A percentile compares a stretch with the other conserved stretches of the same genome.
phyloP scores from a whole-genome alignment of 2,888 invertebrate species.

The Phengaris arion region DNA sequence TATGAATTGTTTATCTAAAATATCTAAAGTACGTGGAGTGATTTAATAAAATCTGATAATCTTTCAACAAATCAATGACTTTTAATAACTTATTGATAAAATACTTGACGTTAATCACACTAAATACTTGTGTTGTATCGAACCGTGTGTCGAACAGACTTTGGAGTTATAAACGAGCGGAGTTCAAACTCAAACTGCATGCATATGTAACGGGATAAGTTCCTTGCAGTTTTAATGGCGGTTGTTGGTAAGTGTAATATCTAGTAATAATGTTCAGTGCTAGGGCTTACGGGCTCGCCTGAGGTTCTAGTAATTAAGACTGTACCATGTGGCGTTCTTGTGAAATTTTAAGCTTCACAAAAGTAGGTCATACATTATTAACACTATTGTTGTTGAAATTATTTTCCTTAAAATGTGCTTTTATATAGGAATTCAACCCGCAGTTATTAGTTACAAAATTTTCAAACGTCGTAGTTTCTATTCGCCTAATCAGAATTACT shows the following conservation, averaged over 20 bases:
- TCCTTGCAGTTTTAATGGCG: slow-evolving; percentile 65
- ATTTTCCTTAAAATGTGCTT: slow-evolving; percentile 9
- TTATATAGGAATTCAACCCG: slow-evolving; percentile 38
- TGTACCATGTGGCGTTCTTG: slow-evolving; percentile 33
- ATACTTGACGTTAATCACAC: no score
- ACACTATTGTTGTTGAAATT: slow-evolving; percentile 23
- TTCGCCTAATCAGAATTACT: not conserved
- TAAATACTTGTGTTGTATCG: not conserved
- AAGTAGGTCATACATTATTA: slow-evolving; percentile 25
- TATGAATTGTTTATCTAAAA: no score
- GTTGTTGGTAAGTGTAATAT: slow-evolving; percentile 76
- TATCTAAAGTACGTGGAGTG: no score
- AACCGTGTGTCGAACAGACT: slow-evolving; percentile 46
- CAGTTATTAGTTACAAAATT: not conserved
- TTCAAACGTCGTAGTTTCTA: not conserved
- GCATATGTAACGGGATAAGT: slow-evolving; percentile 68
- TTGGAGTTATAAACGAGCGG: slow-evolving; percentile 59
- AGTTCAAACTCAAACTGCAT: slow-evolving; percentile 57
- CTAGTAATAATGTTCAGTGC: slow-evolving; percentile 56
- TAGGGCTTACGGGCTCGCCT: slow-evolving; percentile 41
- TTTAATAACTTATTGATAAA: no score
- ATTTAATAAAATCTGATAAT: no score
- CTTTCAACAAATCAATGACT: no score
- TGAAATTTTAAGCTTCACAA: slow-evolving; percentile 14
- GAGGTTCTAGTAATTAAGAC: slow-evolving; percentile 39